phyloP scores from a whole-genome alignment of 2,888 invertebrate genomes.

The Peribatodes rhomboidaria region DNA sequence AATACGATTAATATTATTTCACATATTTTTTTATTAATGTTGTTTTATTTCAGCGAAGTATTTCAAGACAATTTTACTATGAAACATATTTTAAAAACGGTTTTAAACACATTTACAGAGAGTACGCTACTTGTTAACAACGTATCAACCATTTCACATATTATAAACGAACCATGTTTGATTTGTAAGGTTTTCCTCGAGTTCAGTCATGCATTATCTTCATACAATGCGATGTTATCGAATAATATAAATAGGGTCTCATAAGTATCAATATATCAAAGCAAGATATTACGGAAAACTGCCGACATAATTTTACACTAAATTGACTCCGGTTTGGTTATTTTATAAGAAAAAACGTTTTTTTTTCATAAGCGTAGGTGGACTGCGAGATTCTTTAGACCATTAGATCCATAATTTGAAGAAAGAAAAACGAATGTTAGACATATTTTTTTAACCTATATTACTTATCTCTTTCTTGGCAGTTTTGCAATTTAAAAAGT shows the following conservation, averaged over 20 bases:
- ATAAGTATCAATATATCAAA: slow-evolving; percentile 26
- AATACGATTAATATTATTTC: too few relatives aligned
- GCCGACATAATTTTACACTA: slow-evolving; percentile 23
- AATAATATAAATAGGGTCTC: slow-evolving; percentile 28
- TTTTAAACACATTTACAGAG: neutral
- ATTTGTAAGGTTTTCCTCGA: neutral
- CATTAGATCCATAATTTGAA: too few relatives aligned
- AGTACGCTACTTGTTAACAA: neutral
- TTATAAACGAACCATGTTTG: neutral
- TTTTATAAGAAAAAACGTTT: neutral
- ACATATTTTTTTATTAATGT: too few relatives aligned
- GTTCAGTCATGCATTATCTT: slow-evolving; percentile 7
- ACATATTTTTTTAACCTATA: too few relatives aligned
- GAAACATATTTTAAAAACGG: neutral
- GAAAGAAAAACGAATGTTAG: too few relatives aligned
- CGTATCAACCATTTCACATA: neutral
- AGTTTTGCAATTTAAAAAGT: too few relatives aligned
- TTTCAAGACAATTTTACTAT: too few relatives aligned
- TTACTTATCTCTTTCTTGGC: too few relatives aligned
- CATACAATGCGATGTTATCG: slow-evolving; percentile 23
- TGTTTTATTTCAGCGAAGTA: too few relatives aligned
- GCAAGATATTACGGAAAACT: slow-evolving; percentile 9
- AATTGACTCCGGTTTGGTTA: slow-evolving; percentile 26
- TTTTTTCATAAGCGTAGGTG: neutral
- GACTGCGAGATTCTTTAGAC: neutral